phyloP scores from a whole-genome alignment of 1,140 invertebrate genomes.

The Hetaerina americana region DNA sequence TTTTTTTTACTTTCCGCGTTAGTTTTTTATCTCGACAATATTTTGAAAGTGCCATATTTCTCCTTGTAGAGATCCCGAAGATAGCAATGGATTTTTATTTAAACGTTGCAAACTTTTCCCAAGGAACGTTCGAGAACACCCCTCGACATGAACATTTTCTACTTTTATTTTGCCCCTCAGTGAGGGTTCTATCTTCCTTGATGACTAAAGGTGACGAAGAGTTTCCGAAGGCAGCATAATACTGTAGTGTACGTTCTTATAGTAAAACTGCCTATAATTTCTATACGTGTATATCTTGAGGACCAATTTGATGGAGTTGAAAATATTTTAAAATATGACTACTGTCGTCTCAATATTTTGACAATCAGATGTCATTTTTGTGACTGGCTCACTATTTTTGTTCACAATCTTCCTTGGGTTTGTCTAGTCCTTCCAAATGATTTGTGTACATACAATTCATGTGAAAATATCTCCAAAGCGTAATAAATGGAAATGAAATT shows the following conservation, averaged over 20 bases:
- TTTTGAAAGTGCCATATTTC: too few relatives aligned
- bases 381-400: neutral
- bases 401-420: neutral
- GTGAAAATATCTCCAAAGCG: neutral
- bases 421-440: neutral
- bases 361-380: neutral
- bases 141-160: too few relatives aligned
- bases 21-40: too few relatives aligned
- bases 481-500: neutral
- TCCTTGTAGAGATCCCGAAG: too few relatives aligned
- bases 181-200: too few relatives aligned
- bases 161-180: too few relatives aligned
- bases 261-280: neutral
- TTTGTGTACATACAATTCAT: neutral
- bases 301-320: neutral
- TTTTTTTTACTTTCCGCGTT: too few relatives aligned
- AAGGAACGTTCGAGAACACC: too few relatives aligned
- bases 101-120: too few relatives aligned
- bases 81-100: too few relatives aligned
- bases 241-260: too few relatives aligned
- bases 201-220: neutral
- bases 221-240: too few relatives aligned
- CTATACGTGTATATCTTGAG: neutral
- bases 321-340: neutral
- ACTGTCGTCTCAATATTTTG: neutral